Percentiles rank a stretch among this genome's conserved stretches.
These are phyloP conservation scores for Poeciliopsis paucimaculata DNA, from an alignment of 2,797 vertebrate species.

Conservation along the genomic window DNA sequence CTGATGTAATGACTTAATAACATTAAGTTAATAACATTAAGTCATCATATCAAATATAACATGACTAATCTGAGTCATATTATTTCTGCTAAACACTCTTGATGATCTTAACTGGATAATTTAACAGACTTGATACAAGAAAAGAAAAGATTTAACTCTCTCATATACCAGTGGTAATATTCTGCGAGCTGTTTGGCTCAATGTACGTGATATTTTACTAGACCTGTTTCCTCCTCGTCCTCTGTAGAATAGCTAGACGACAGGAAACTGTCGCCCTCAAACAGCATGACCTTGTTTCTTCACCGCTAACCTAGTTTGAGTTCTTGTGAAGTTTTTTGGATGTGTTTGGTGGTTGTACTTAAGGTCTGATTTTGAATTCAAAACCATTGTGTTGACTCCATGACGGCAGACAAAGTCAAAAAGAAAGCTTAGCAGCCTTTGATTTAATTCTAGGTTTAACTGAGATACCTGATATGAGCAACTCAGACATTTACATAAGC, in stretches of 20 bases:
- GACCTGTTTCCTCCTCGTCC: too few species aligned
- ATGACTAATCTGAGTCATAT: background rate
- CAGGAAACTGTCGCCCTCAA: too few species aligned
- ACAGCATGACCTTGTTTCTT: too few species aligned
- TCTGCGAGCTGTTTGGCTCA: too few species aligned
- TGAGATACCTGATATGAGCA: background rate
- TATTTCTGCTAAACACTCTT: background rate
- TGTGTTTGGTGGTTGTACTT: background rate
- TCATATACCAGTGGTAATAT: too few species aligned
- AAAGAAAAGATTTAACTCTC: background rate
- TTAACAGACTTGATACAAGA: background rate
- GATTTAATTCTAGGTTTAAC: slow-evolving; percentile 1
- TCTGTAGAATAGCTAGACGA: too few species aligned
- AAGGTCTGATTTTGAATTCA: background rate
- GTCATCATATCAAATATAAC: background rate
- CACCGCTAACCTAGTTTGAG: too few species aligned
- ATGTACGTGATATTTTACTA: too few species aligned
- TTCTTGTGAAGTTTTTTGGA: too few species aligned
- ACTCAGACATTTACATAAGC: background rate
- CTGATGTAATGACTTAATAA: background rate
- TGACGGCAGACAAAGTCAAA: background rate
- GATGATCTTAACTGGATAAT: background rate
- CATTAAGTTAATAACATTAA: too few species aligned
- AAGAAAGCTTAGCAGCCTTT: background rate
- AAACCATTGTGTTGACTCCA: background rate